These are phyloP conservation scores for Archilochus colubris DNA, from an alignment of 2,113 vertebrate genomes.

Conservation along the genomic window DNA sequence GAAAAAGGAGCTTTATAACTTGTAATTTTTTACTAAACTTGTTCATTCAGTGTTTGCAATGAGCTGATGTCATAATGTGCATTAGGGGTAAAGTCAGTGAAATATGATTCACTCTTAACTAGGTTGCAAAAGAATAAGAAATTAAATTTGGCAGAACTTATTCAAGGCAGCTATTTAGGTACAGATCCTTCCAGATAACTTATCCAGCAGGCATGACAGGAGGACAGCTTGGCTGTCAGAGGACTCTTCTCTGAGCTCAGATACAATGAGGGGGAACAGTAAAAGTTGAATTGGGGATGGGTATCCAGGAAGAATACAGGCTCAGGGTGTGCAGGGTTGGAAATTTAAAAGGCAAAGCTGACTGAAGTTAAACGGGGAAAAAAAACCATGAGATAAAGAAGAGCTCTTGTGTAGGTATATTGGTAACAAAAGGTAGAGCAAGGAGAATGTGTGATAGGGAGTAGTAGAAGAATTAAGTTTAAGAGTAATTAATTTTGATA, in stretches of 20 bases:
- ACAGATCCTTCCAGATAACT: not conserved
- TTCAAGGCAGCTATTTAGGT: not conserved
- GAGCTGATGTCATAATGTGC: not conserved
- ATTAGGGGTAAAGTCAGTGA: not conserved
- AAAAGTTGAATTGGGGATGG: not conserved
- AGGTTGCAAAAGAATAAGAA: not conserved
- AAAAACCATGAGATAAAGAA: accelerated
- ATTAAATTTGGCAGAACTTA: not conserved
- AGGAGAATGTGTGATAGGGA: not conserved
- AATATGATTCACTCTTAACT: not conserved
- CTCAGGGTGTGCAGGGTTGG: not conserved
- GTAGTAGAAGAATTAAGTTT: not conserved
- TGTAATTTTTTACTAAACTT: constrained; percentile 11
- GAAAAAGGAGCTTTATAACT: constrained; percentile 15
- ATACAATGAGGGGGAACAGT: accelerated
- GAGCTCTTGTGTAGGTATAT: not conserved
- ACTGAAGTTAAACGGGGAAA: not conserved
- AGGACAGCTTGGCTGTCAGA: not conserved
- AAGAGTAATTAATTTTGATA: not conserved
- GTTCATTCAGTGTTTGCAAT: not conserved
- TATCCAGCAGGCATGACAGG: not conserved
- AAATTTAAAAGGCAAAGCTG: not conserved
- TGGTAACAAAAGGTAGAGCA: not conserved
- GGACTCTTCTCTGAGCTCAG: not conserved
- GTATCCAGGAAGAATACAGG: not conserved